These are phyloP conservation scores for Trypoxylus dichotomus DNA, from an alignment of 1,140 invertebrate genomes.

Conservation along the genomic window DNA sequence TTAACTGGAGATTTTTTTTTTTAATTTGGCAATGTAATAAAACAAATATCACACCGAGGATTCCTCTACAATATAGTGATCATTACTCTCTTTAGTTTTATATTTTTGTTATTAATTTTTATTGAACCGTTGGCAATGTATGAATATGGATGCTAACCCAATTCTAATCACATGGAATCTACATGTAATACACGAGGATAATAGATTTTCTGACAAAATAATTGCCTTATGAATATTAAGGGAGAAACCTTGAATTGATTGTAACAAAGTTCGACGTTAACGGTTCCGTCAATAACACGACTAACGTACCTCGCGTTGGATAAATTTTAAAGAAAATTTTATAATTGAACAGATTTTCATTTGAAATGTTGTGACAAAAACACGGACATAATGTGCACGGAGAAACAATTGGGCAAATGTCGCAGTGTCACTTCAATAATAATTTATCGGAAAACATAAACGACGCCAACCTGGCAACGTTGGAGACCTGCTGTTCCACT, in stretches of 20 bases:
- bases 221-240: background rate
- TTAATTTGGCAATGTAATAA: too few relatives aligned
- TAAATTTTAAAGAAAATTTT: background rate
- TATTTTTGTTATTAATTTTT: too few relatives aligned
- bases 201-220: background rate
- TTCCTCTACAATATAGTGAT: too few relatives aligned
- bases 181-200: too few relatives aligned
- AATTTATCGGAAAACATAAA: slow-evolving; percentile 11
- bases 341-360: background rate
- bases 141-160: too few relatives aligned
- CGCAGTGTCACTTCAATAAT: background rate
- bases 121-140: too few relatives aligned
- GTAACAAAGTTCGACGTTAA: background rate
- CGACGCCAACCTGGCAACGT: slow-evolving; percentile 42
- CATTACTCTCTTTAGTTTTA: too few relatives aligned
- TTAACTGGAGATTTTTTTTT: too few relatives aligned
- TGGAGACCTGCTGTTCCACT: slow-evolving; percentile 26
- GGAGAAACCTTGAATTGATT: background rate
- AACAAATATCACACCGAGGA: too few relatives aligned
- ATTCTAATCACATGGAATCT: too few relatives aligned
- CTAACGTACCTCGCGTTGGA: too few relatives aligned
- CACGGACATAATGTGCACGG: background rate
- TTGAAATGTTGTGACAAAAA: background rate
- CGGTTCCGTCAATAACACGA: background rate
- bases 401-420: background rate